Evolutionary conservation across 2,888 invertebrate species (phyloP).

Genomic region (Torymus texanus): DNA sequence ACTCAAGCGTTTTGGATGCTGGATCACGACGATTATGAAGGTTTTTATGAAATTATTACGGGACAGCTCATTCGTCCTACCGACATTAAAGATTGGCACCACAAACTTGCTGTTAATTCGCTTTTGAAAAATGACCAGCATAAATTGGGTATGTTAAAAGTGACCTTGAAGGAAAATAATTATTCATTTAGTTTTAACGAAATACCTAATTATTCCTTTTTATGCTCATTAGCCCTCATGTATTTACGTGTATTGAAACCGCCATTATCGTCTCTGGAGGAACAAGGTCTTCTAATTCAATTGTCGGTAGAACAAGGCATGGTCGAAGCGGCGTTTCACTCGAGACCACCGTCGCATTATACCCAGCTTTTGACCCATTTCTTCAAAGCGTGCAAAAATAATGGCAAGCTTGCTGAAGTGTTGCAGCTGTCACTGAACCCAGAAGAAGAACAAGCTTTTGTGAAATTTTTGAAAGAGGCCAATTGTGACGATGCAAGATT

Average conservation of each 20-base stretch:
- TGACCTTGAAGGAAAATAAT: no score
- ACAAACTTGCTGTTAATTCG: constrained; percentile 81
- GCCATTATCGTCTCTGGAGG: constrained; percentile 77
- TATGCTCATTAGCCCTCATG: constrained; percentile 77
- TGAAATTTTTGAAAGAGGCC: constrained; percentile 81
- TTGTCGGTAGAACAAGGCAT: constrained; percentile 70
- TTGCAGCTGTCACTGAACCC: constrained; percentile 80
- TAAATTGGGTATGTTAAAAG: constrained; percentile 73
- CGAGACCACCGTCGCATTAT: constrained; percentile 68
- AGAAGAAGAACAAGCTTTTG: constrained; percentile 82
- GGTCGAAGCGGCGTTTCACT: constrained; percentile 71
- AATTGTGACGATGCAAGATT: constrained; percentile 82
- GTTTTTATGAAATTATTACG: constrained; percentile 69
- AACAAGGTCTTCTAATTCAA: constrained; percentile 72
- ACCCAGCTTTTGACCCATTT: constrained; percentile 67
- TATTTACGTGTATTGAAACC: constrained; percentile 81
- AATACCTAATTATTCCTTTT: not conserved
- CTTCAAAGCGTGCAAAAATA: constrained; percentile 68
- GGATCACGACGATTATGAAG: constrained; percentile 90
- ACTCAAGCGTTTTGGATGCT: constrained; percentile 93
- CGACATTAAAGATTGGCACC: constrained; percentile 84
- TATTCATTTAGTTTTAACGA: no score
- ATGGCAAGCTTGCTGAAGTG: constrained; percentile 73
- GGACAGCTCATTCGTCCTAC: constrained; percentile 67
- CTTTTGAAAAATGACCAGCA: constrained; percentile 82